Percentiles rank a stretch among this genome's conserved stretches.
Conservation (phyloP, 2,797 vertebrate genomes). For the Myoxocephalus aenaeus region DNA sequence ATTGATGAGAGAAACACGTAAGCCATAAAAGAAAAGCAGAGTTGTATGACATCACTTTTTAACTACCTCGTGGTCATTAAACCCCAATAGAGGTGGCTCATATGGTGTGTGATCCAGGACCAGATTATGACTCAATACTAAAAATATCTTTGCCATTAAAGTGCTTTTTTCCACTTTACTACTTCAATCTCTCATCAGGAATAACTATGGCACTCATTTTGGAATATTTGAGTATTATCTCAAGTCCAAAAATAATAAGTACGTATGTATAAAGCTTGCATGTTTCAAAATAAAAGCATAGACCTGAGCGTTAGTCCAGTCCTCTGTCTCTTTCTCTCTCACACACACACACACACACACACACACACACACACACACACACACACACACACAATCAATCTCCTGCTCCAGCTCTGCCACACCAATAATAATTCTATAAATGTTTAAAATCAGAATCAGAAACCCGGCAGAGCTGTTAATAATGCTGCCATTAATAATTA, state of each 20-base stretch:
- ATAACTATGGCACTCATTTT: neutral
- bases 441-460: conserved; percentile 93
- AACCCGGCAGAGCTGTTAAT: conserved; percentile 83
- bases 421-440: conserved; percentile 96
- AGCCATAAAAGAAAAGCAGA: conserved; percentile 47
- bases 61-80: conserved; percentile 50
- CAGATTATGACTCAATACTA: neutral
- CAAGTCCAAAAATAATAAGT: neutral
- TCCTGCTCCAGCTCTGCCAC: conserved; percentile 76
- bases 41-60: conserved; percentile 65
- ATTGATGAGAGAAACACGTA: conserved; percentile 66
- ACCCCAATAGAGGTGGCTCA: conserved; percentile 23
- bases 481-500: conserved; percentile 76
- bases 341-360: neutral
- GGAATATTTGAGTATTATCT: neutral
- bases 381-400: conserved; percentile 62
- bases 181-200: neutral
- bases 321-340: neutral
- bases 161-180: neutral
- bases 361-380: conserved; percentile 16
- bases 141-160: conserved; percentile 5
- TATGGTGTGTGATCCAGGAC: neutral
- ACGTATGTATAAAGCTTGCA: neutral
- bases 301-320: neutral
- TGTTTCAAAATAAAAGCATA: conserved; percentile 22